Conservation (phyloP, 2,888 invertebrate species). For the Spodoptera exigua region DNA sequence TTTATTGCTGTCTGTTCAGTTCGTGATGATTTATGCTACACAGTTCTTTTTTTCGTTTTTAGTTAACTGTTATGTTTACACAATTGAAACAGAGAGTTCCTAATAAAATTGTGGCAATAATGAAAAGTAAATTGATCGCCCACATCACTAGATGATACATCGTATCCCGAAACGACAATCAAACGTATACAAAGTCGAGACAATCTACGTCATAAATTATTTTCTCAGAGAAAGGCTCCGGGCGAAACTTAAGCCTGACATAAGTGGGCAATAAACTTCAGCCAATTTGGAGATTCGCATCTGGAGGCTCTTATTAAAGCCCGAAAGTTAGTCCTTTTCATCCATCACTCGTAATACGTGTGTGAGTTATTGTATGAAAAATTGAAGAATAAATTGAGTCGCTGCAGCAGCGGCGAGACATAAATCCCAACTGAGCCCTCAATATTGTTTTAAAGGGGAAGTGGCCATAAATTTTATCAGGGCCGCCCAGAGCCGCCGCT, state of each 20-base stretch:
- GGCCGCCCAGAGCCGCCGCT: constrained; percentile 82
- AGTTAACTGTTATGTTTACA: background rate
- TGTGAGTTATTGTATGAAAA: constrained; percentile 90
- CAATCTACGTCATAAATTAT: constrained; percentile 88
- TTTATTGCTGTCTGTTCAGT: constrained; percentile 7
- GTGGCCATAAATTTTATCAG: constrained; percentile 90
- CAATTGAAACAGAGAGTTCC: too few species aligned
- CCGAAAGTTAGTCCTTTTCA: constrained; percentile 90
- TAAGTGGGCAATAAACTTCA: constrained; percentile 90
- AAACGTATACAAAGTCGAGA: constrained; percentile 83
- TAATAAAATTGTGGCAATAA: background rate
- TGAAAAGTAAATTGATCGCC: constrained; percentile 16
- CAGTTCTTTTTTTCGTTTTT: background rate
- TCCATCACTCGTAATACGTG: constrained; percentile 89
- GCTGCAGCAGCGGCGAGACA: constrained; percentile 89
- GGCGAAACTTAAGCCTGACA: constrained; percentile 89
- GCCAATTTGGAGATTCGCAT: constrained; percentile 90
- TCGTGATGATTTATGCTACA: background rate
- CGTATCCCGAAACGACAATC: constrained; percentile 77
- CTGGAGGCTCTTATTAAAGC: constrained; percentile 90
- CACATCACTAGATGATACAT: constrained; percentile 55
- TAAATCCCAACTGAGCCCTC: constrained; percentile 90
- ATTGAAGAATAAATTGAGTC: constrained; percentile 90
- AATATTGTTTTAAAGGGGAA: constrained; percentile 90
- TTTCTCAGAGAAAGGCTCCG: constrained; percentile 86